Conservation (phyloP, 1,140 invertebrate genomes). For the Philotrypesis tridentata region DNA sequence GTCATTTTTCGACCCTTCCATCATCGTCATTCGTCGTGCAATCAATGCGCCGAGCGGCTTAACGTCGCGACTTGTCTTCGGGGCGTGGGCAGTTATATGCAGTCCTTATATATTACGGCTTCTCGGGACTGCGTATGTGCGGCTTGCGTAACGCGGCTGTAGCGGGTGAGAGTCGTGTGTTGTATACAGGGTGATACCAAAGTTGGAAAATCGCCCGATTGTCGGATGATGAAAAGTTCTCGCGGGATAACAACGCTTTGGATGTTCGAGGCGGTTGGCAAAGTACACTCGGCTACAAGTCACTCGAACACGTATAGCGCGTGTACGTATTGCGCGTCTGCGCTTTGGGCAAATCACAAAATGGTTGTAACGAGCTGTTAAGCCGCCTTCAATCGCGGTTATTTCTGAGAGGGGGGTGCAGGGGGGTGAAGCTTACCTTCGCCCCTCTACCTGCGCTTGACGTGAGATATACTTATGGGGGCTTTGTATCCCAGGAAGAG, state of each 20-base stretch:
- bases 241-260: too few species aligned
- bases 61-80: not conserved
- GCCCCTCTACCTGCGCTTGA: not conserved
- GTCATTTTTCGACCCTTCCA: not conserved
- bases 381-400: too few species aligned
- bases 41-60: not conserved
- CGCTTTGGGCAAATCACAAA: not conserved
- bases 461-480: not conserved
- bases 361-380: not conserved
- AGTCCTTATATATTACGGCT: not conserved
- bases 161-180: not conserved
- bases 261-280: too few species aligned
- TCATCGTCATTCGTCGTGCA: conserved; percentile 15
- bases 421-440: too few species aligned
- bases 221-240: too few species aligned
- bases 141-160: not conserved
- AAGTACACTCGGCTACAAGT: too few species aligned
- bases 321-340: too few species aligned
- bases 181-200: not conserved
- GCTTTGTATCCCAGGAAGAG: not conserved
- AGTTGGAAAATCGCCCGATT: not conserved
- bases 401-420: too few species aligned
- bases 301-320: too few species aligned
- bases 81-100: not conserved
- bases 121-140: not conserved